A percentile compares a stretch with the other conserved stretches of the same genome.
Evolutionary conservation across 1,140 invertebrate genomes (phyloP).

Genomic region (Probaryconus sp.): DNA sequence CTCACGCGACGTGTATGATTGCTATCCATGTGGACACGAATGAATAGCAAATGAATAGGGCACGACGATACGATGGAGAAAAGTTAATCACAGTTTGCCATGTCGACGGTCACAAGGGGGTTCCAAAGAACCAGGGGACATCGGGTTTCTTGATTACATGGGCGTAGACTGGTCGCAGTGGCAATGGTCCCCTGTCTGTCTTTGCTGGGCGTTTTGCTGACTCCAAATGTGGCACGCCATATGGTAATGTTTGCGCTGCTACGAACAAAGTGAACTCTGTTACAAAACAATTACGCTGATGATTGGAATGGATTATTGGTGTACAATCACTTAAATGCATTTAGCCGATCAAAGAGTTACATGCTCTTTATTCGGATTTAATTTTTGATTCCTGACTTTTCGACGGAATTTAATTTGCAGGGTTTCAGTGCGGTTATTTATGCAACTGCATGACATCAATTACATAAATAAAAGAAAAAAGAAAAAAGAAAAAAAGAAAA

Average conservation of each 20-base stretch:
- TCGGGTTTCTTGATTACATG: slow-evolving; percentile 77
- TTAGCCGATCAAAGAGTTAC: slow-evolving; percentile 28
- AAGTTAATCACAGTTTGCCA: slow-evolving; percentile 79
- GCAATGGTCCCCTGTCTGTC: slow-evolving; percentile 40
- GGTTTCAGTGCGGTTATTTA: too few relatives aligned
- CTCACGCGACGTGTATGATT: slow-evolving; percentile 28
- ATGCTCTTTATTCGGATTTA: too few relatives aligned
- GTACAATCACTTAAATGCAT: slow-evolving; percentile 54
- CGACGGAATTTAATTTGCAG: too few relatives aligned
- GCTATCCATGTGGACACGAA: slow-evolving; percentile 77
- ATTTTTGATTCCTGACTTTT: too few relatives aligned
- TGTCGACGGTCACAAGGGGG: slow-evolving; percentile 73
- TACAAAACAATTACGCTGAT: slow-evolving; percentile 74
- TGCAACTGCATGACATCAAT: too few relatives aligned
- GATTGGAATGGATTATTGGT: slow-evolving; percentile 52
- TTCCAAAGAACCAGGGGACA: slow-evolving; percentile 43
- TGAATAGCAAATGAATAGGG: slow-evolving; percentile 79
- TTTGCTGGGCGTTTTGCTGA: slow-evolving; percentile 61
- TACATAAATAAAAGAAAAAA: too few relatives aligned
- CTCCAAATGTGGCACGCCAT: slow-evolving; percentile 58
- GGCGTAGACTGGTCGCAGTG: slow-evolving; percentile 67
- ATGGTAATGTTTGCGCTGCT: slow-evolving; percentile 63
- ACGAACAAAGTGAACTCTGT: slow-evolving; percentile 61
- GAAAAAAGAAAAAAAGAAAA: too few relatives aligned
- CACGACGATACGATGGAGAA: slow-evolving; percentile 74